Evolutionary conservation across 2,113 vertebrate genomes (phyloP), one percentile per base, ranked within the genome.

Genomic region (Arenaria interpres): DNA sequence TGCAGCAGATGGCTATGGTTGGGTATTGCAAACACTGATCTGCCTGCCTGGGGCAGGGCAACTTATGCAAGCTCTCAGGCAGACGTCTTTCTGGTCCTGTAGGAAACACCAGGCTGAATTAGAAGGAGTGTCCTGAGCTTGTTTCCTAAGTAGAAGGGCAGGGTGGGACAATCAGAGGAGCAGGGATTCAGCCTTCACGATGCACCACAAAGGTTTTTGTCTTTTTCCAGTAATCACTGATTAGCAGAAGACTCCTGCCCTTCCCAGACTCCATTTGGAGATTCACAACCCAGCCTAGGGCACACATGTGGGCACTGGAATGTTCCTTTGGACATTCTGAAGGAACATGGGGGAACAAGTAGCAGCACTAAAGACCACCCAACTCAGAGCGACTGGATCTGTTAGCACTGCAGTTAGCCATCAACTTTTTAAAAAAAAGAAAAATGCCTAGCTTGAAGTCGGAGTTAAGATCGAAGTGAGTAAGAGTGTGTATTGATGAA

Each of bases 261-360:
- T 73, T 56, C 35, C 33, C 27, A 68, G 35, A 43, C 28, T 72
- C 35, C 12, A 3, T 60, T 23, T 45, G 28, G 41, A 72, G 9
- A n/a, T 54, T 66, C 43, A 81, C 37, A 68, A 16, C 10, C 4
- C 24, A 90, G 22, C 24, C 71, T 32, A 13, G 28, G 33, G 62
- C n/a, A 68, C 24, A 25, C 4, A 6, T 9, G 8, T 12, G 7
- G 24, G 28, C 23, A 59, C 23, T 24, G 1, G 0, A 18, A 32
- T 82, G 79, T 85, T 79, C 5, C 25, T 83, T 45, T 64, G 67
- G 32, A 72, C 23, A 48, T 33, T 41, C 41, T 48, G 69, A 87
- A 66, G 39, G 50, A 91, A 84, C 2, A 0, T 7, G 10, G 22
- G 37, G 32, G 14, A 85, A 9, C 59, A 59, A 72, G 51, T n/a